Base-by-base conservation (phyloP, 1,140 invertebrate species). In the Homarus americanus region DNA sequence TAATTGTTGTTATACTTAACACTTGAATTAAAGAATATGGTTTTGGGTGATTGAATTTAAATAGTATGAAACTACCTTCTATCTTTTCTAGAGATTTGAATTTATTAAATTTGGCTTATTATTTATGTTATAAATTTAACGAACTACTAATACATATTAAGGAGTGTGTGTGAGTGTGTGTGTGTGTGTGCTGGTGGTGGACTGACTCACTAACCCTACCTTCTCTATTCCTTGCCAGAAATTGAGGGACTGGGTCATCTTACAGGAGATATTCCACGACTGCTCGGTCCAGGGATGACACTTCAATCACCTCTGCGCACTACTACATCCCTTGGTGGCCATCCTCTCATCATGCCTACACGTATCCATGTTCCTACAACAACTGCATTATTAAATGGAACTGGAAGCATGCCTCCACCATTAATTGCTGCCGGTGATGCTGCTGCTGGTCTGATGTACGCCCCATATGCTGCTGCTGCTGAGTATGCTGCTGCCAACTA, bases 291-390 rank as follows among this genome's bases (percentile, higher is more conserved):
- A 38, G 92, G 92, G 72, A 91, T 91, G 82, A 86, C 88, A 58
- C 87, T 93, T 44, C 82, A 58, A 36, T 92, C 90, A n/a, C 86
- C 86, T 3, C 32, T 93, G 40, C 91, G 92, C 69, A 87, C 92
- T n/a, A 85, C 97, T 96, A 20, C 94, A 97, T 93, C 93, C 3
- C 84, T 94, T 24, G 94, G 94, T 82, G 97, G 97, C 24, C 97
- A 97, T 7, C 97, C 98, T 15, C 94, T 98, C 93, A 98, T 98
- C 92, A 95, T 98, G 90, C 97, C 97, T 40, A 97, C 97, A 78
- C 96, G 97, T 89, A 96, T 98, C 95, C 97, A 96, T 10, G 97
- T 97, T 34, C 97, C 96, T 58, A 97, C 97, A 28, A 94, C 94
- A 87, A 93, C 96, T 53, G 96, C 97, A 85, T 83, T 92, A 32